Evolutionary conservation across 2,113 vertebrate genomes (phyloP).

Genomic region (Potamarius usumacintae): DNA sequence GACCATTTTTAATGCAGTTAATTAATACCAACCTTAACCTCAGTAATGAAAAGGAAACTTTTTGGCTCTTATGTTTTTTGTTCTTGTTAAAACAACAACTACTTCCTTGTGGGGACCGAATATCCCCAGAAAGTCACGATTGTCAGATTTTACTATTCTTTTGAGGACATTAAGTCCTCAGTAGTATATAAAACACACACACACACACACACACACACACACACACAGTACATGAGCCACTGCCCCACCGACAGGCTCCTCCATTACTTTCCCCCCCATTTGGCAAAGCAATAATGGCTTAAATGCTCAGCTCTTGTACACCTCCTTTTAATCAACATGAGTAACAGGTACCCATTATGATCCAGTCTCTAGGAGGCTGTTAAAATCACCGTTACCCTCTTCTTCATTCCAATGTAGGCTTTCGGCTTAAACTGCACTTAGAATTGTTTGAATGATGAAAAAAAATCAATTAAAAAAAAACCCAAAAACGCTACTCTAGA

Average conservation of each 20-base stretch:
- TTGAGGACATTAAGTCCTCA: too few relatives aligned
- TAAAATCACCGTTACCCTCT: too few relatives aligned
- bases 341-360: not conserved
- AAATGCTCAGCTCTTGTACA: slow-evolving; percentile 11
- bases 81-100: too few relatives aligned
- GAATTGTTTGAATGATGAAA: not conserved
- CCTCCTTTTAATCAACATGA: not conserved
- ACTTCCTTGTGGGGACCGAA: too few relatives aligned
- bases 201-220: not conserved
- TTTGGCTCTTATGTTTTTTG: too few relatives aligned
- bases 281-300: not conserved
- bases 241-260: not conserved
- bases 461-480: not conserved
- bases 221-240: slow-evolving; percentile 1
- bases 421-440: not conserved
- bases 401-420: not conserved
- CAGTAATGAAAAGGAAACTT: too few relatives aligned
- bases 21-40: too few relatives aligned
- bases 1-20: too few relatives aligned
- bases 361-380: not conserved
- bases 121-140: too few relatives aligned
- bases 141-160: too few relatives aligned
- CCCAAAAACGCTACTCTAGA: not conserved
- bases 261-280: not conserved
- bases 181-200: too few relatives aligned